Percentiles rank a stretch among this genome's conserved stretches.
Conservation (phyloP, 1,140 invertebrate genomes). For the Gryllus bimaculatus region DNA sequence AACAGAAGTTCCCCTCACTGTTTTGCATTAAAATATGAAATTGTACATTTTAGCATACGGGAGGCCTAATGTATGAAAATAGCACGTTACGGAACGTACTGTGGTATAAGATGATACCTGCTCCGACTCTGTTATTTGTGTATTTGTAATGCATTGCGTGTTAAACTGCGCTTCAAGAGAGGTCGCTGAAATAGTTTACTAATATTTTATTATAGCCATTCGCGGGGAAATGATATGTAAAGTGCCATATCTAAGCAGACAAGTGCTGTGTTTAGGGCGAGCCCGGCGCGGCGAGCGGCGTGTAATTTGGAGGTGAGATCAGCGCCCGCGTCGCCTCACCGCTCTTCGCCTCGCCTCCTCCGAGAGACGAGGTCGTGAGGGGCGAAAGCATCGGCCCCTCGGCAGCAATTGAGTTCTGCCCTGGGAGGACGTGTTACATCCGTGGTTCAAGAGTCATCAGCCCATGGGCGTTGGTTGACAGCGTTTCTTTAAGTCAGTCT, state of each 20-base stretch:
- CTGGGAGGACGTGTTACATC: no score
- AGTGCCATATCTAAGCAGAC: background rate
- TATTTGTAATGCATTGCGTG: conserved; percentile 1
- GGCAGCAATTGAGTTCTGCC: no score
- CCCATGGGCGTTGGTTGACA: no score
- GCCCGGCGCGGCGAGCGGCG: no score
- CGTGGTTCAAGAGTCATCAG: no score
- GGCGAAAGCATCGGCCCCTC: no score
- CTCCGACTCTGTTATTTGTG: background rate
- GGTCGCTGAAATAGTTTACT: background rate
- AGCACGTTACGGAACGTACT: background rate
- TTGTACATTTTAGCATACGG: background rate
- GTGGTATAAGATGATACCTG: background rate
- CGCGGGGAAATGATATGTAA: background rate
- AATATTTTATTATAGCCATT: conserved; percentile 6
- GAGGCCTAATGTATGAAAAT: background rate
- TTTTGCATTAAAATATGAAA: background rate
- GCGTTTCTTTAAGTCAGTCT: no score
- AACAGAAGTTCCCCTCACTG: background rate
- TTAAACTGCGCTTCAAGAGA: background rate
- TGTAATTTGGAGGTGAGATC: background rate
- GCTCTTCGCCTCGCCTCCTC: no score
- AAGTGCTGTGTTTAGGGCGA: background rate
- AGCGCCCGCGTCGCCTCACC: background rate
- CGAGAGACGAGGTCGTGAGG: no score